A percentile compares a stretch with the other conserved stretches of the same genome.
These are phyloP conservation scores for Andrena bucephala DNA, from an alignment of 2,888 invertebrate species.

Conservation along the genomic window DNA sequence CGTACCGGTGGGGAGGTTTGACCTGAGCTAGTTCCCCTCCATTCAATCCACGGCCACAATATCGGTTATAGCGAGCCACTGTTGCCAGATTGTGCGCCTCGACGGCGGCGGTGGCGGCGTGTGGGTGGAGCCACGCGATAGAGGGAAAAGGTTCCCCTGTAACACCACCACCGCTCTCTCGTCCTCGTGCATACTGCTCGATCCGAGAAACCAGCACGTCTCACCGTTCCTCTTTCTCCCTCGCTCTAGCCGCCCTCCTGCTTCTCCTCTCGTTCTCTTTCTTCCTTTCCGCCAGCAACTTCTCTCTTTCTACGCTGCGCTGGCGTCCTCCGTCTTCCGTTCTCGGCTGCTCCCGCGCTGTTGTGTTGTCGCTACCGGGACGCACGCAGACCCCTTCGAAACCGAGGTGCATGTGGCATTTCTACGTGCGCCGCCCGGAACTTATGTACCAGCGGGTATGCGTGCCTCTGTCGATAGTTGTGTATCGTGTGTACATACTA, in stretches of 20 bases:
- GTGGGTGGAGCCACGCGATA: slow-evolving; percentile 79
- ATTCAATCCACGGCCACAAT: slow-evolving; percentile 84
- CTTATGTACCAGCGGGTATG: slow-evolving; percentile 68
- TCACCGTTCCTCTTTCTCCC: slow-evolving; percentile 41
- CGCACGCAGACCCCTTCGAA: slow-evolving; percentile 66
- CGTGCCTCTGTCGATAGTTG: slow-evolving; percentile 66
- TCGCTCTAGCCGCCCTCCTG: slow-evolving; percentile 18
- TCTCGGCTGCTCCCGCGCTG: slow-evolving; percentile 67
- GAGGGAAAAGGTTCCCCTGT: slow-evolving; percentile 75
- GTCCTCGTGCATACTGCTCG: slow-evolving; percentile 68
- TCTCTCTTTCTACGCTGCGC: slow-evolving; percentile 58
- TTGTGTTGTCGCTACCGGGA: slow-evolving; percentile 72
- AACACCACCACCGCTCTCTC: slow-evolving; percentile 48
- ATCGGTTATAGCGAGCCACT: slow-evolving; percentile 84
- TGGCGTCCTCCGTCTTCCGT: slow-evolving; percentile 69
- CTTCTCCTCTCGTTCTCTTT: slow-evolving; percentile 40
- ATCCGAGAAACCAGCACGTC: slow-evolving; percentile 66
- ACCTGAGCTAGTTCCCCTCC: slow-evolving; percentile 85
- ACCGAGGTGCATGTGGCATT: slow-evolving; percentile 69
- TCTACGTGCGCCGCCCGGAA: slow-evolving; percentile 66
- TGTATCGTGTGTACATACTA: slow-evolving; percentile 48
- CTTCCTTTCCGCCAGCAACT: slow-evolving; percentile 24
- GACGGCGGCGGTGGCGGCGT: slow-evolving; percentile 72
- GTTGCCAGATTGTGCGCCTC: slow-evolving; percentile 83
- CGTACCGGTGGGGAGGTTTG: slow-evolving; percentile 81